Evolutionary conservation across 2,888 invertebrate genomes (phyloP).

Genomic region (Syrphus vitripennis): DNA sequence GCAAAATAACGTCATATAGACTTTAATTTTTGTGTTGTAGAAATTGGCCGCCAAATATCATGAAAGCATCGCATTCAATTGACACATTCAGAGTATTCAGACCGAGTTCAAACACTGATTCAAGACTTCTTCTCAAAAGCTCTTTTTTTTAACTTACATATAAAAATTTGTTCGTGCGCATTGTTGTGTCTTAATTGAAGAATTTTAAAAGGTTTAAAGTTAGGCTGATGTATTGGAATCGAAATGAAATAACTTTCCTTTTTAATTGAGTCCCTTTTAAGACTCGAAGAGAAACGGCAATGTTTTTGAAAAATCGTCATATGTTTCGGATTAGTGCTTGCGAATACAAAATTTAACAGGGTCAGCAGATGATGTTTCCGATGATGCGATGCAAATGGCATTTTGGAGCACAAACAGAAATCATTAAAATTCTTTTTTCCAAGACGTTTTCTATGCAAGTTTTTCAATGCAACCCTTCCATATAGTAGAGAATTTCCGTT

Average conservation of each 20-base stretch:
- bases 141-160: background rate
- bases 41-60: background rate
- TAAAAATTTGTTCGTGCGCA: constrained; percentile 4
- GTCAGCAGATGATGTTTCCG: too few species aligned
- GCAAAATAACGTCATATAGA: background rate
- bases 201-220: background rate
- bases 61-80: constrained; percentile 15
- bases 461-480: too few species aligned
- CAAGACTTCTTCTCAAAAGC: constrained; percentile 1
- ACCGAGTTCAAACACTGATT: constrained; percentile 42
- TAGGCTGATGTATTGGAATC: background rate
- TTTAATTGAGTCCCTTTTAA: too few species aligned
- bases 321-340: too few species aligned
- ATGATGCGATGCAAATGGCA: too few species aligned
- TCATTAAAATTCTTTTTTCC: too few species aligned
- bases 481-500: too few species aligned
- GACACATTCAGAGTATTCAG: background rate
- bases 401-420: too few species aligned
- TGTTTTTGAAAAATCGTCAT: too few species aligned
- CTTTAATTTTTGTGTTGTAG: background rate
- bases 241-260: background rate
- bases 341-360: too few species aligned
- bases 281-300: too few species aligned
- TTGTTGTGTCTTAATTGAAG: constrained; percentile 5
- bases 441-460: too few species aligned